Evolutionary conservation across 1,140 invertebrate genomes (phyloP), one percentile per base, ranked within the genome.

Genomic region (Palaemon carinicauda): DNA sequence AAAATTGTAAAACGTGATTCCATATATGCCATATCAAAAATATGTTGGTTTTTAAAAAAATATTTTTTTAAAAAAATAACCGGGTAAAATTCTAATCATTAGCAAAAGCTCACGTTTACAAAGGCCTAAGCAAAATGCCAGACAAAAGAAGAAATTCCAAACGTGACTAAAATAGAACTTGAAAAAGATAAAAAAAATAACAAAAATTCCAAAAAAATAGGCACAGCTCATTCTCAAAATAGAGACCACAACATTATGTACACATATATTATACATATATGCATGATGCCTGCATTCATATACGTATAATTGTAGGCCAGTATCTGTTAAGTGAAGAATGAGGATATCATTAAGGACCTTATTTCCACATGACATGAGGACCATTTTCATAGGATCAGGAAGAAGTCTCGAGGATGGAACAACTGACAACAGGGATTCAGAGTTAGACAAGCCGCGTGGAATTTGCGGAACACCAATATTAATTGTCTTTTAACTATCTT

Each of bases 221-320:
- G 73, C 81, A 83, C 81, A 83, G 73, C 54, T 82, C 81, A 82
- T 82, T 82, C 81, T 74, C 69, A 74, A 82, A 82, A 82, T 56
- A 56, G 56, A 56, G 33, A 80, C 41, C 52, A 85, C 50, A 65
- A 56, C 53, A 69, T 60, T 79, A 75, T 82, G 51, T 85, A 69
- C 65, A 85, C 75, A 85, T 51, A 78, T 71, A 27, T 78, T 85
- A 85, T 85, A 85, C 60, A 78, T 79, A 79, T 85, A 85, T 85
- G 75, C 65, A 78, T 85, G 53, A 65, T 19, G 27, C 14, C 24
- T 53, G 27, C 75, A 79, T 85, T 21, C 50, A 85, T 85, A 78
- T 78, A 79, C 41, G 60, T 80, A 79, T 80, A 56, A 74, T 54
- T 80, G 29, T 71, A 65, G 53, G 60, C 24, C 24, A 31, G 60